Base-by-base conservation (phyloP, 2,113 vertebrate species). In the Pelecanoides urinatrix region DNA sequence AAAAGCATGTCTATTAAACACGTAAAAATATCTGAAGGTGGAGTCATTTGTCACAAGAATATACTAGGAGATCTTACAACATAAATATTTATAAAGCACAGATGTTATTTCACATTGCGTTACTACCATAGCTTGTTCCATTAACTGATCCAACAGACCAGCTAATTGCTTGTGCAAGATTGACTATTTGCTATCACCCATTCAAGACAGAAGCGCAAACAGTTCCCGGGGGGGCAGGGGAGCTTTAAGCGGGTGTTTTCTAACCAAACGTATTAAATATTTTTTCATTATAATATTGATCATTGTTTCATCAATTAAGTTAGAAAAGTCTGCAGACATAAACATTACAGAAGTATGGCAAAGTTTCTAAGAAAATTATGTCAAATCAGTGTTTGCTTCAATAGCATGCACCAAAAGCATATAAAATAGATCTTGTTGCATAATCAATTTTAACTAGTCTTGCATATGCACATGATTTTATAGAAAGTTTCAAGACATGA, bases 81-180 rank as follows among this genome's bases (percentile, higher is more conserved):
- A 98, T 96, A 97, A 97, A 98, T 98, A 98, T 98, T 98, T 98
- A 98, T 95, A 92, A 94, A 96, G 96, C 96, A 97, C 98, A 98
- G 98, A 97, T 98, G 79, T 84, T 90, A 97, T 95, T 97, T 96
- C 95, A 91, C 63, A 74, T 52, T 13, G 88, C 77, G 59, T 97
- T 98, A 96, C 93, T 81, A 65, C 93, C 67, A 82, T 88, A 68
- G 98, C 50, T 94, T 82, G 63, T 93, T 97, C 95, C 96, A 98
- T 98, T 98, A 98, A 91, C 92, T 79, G 78, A 94, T 93, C 68
- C 88, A 97, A 94, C 96, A 97, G 97, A 91, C 81, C 90, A 96
- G 76, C 97, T 98, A 98, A 87, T 97, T 90, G 70, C 79, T 84
- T 70, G 67, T 88, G 88, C 62, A 75, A 76, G 44, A 83, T 25